A percentile compares a stretch with the other conserved stretches of the same genome.
Conservation (phyloP, 2,113 vertebrate genomes). For the Hydrolagus affinis region DNA sequence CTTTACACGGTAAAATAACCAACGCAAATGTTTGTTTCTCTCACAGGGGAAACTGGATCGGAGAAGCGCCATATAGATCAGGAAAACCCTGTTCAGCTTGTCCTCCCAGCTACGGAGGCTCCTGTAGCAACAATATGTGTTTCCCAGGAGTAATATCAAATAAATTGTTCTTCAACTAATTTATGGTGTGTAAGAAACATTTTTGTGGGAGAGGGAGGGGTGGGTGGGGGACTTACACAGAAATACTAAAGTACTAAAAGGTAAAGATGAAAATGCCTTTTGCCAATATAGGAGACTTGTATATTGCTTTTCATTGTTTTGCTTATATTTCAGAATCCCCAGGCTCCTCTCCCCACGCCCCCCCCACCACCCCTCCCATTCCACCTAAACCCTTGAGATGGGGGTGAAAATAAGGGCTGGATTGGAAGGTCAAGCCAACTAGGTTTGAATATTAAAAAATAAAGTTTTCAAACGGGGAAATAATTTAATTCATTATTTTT, state of each 20-base stretch:
- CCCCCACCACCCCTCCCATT: no score
- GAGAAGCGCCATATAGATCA: constrained; percentile 70
- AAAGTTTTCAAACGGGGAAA: no score
- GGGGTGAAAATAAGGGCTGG: no score
- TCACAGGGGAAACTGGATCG: constrained; percentile 78
- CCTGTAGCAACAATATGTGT: constrained; percentile 76
- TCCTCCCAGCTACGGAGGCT: constrained; percentile 63
- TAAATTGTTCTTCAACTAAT: constrained; percentile 29
- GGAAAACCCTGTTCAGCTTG: constrained; percentile 74
- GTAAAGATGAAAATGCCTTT: no score
- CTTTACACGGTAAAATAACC: background rate
- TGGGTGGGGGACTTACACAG: no score
- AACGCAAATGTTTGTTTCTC: background rate
- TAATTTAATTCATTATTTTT: no score
- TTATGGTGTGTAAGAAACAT: background rate
- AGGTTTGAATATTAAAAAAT: no score
- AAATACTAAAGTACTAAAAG: no score
- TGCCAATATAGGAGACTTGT: background rate
- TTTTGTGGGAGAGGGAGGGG: background rate
- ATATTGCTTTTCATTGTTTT: constrained; percentile 4
- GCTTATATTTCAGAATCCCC: background rate
- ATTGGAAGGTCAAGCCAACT: no score
- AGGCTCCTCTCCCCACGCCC: no score
- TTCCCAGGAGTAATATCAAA: constrained; percentile 55
- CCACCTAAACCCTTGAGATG: no score